Conservation (phyloP, 2,797 vertebrate genomes). For the Mormyrus proboscirostris region DNA sequence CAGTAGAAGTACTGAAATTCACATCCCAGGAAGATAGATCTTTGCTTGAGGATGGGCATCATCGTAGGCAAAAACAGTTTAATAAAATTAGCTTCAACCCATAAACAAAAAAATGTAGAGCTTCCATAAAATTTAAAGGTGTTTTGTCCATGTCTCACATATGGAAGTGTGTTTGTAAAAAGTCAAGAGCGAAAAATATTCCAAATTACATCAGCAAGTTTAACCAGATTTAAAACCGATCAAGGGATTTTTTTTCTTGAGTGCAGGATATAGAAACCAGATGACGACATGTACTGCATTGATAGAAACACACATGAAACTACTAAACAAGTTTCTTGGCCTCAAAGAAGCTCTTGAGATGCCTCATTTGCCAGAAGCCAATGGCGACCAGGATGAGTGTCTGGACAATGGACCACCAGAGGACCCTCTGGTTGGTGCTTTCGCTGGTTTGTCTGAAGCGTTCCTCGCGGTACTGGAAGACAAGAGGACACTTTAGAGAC, state of each 20-base stretch:
- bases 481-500: neutral
- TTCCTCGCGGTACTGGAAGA: conserved; percentile 78
- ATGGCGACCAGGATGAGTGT: conserved; percentile 86
- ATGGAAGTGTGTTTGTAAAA: conserved; percentile 1
- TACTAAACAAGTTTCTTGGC: conserved; percentile 86
- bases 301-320: conserved; percentile 32
- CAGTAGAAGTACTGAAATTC: neutral
- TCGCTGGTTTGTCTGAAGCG: conserved; percentile 89
- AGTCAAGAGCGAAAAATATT: neutral
- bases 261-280: conserved; percentile 3
- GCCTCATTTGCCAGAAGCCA: conserved; percentile 89
- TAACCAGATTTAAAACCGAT: neutral
- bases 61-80: neutral
- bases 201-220: conserved; percentile 6
- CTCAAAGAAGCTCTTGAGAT: conserved; percentile 92
- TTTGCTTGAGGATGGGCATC: neutral
- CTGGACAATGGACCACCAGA: conserved; percentile 93
- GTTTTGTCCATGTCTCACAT: neutral
- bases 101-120: neutral
- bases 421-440: conserved; percentile 85
- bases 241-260: neutral
- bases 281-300: conserved; percentile 48
- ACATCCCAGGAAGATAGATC: neutral
- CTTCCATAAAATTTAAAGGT: neutral
- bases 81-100: neutral